phyloP scores from a whole-genome alignment of 2,113 vertebrate species.

The Octodon degus region DNA sequence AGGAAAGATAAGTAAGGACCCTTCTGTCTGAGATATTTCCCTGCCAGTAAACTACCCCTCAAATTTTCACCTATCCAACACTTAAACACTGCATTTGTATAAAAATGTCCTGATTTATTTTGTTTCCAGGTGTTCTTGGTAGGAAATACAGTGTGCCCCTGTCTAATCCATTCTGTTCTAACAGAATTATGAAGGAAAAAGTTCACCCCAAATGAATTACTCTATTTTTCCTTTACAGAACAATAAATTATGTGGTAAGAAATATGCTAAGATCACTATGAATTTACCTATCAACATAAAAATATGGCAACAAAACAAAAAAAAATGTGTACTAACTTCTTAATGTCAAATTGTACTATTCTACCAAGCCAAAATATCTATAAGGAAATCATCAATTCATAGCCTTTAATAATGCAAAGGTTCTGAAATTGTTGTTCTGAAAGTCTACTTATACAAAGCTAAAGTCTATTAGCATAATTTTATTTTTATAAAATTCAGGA shows the following conservation, averaged over 20 bases:
- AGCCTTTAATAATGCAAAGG: not conserved
- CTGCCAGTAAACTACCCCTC: not conserved
- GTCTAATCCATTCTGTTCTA: not conserved
- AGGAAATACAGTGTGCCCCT: not conserved
- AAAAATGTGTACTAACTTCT: not conserved
- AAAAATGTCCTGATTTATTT: not conserved
- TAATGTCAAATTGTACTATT: not conserved
- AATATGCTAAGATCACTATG: not conserved
- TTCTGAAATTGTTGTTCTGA: constrained; percentile 13
- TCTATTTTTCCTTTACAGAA: not conserved
- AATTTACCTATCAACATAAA: not conserved
- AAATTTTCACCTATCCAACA: not conserved
- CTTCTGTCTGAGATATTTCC: not conserved
- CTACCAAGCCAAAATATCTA: not conserved
- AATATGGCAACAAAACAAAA: not conserved
- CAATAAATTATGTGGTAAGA: not conserved
- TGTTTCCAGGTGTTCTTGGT: not conserved
- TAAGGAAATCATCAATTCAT: not conserved
- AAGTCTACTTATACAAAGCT: not conserved
- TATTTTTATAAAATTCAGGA: constrained; percentile 33
- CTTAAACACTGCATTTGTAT: not conserved
- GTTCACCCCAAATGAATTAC: not conserved
- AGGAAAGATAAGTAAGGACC: not conserved
- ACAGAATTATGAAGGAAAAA: not conserved
- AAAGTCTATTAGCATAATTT: constrained; percentile 6